A percentile compares a stretch with the other conserved stretches of the same genome.
phyloP scores from a whole-genome alignment of 2,113 vertebrate species.

The Pangasianodon gigas region DNA sequence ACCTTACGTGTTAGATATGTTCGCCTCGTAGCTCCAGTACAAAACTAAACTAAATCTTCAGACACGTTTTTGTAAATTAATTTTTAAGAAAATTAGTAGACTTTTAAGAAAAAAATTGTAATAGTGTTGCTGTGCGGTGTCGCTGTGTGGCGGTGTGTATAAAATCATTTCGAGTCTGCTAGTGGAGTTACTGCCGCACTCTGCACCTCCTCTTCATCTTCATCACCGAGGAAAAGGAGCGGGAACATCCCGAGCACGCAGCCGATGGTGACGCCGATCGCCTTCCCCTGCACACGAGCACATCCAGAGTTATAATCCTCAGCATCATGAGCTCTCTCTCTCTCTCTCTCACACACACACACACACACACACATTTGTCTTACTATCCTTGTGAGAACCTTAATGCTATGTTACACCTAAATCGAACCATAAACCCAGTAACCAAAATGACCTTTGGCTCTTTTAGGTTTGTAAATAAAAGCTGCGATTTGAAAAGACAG shows the following conservation, averaged over 20 bases:
- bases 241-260: conserved; percentile 98
- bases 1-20: neutral
- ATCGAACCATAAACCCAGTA: neutral
- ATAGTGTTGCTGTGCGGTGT: neutral
- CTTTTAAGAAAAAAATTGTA: neutral
- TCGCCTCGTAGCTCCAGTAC: neutral
- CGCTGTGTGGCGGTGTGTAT: neutral
- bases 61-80: neutral
- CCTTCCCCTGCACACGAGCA: conserved; percentile 82
- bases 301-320: neutral
- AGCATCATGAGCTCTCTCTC: neutral
- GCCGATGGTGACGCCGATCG: conserved; percentile 90
- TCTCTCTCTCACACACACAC: neutral
- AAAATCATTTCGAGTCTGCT: conserved; percentile 9
- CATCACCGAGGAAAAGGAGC: conserved; percentile 86
- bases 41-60: neutral
- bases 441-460: neutral
- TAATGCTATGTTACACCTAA: no score
- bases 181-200: neutral
- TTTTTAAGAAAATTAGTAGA: neutral
- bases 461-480: no score
- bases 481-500: no score
- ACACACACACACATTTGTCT: neutral
- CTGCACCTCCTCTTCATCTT: conserved; percentile 78
- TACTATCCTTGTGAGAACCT: neutral